Conservation (phyloP, 2,797 vertebrate species). For the Carduelis carduelis region DNA sequence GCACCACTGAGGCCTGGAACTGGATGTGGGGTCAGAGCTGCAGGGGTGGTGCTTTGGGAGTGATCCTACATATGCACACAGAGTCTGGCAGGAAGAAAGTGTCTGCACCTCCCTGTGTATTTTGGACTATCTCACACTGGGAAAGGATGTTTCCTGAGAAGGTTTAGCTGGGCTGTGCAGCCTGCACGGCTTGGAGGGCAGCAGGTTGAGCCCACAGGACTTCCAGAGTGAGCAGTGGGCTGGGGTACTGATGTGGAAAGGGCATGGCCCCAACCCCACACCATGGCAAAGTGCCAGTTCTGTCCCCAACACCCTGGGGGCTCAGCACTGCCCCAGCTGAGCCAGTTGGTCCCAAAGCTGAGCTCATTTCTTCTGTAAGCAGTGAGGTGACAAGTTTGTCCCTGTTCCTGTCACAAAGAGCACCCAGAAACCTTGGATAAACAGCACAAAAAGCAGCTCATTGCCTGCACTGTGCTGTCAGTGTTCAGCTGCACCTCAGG, state of each 20-base stretch:
- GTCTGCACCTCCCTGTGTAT: background rate
- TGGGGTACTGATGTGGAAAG: background rate
- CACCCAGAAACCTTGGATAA: background rate
- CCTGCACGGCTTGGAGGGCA: background rate
- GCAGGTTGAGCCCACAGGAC: background rate
- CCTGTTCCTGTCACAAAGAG: background rate
- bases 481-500: fast-evolving
- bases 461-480: background rate
- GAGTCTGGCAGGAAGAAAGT: background rate
- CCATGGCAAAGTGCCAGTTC: background rate
- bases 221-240: background rate
- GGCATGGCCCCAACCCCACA: background rate
- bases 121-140: background rate
- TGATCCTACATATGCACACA: fast-evolving
- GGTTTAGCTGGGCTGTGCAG: background rate
- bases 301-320: fast-evolving
- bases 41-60: background rate
- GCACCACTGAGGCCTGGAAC: fast-evolving
- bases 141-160: background rate
- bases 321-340: background rate
- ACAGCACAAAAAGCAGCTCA: background rate
- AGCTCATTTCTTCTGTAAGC: background rate
- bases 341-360: fast-evolving
- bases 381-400: fast-evolving
- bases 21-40: background rate